phyloP scores from a whole-genome alignment of 2,113 vertebrate genomes.

The Machaerirhynchus nigripectus region DNA sequence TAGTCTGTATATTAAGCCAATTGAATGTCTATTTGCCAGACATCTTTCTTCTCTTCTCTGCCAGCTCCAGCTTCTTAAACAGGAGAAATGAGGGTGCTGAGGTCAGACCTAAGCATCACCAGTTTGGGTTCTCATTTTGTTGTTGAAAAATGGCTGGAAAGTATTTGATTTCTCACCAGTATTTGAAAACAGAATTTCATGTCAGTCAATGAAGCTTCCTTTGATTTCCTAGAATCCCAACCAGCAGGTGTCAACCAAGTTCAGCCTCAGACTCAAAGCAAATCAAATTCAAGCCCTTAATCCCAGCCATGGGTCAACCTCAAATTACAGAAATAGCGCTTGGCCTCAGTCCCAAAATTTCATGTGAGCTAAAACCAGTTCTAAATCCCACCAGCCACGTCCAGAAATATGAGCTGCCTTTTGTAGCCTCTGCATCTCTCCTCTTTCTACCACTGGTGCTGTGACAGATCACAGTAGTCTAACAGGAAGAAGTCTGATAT shows the following conservation, averaged over 20 bases:
- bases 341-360: neutral
- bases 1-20: conserved; percentile 73
- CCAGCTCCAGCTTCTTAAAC: conserved; percentile 13
- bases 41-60: conserved; percentile 17
- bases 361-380: neutral
- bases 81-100: conserved; percentile 28
- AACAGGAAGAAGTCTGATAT: neutral
- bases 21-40: conserved; percentile 71
- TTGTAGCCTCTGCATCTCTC: neutral
- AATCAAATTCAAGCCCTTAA: conserved; percentile 29
- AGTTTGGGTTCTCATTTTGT: neutral
- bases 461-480: neutral
- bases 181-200: neutral
- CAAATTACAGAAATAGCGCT: neutral
- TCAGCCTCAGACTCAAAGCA: conserved; percentile 12
- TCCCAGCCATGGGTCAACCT: neutral
- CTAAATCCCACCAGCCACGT: neutral
- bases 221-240: conserved; percentile 19
- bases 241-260: conserved; percentile 15
- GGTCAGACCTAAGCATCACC: conserved; percentile 26
- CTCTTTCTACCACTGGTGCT: neutral
- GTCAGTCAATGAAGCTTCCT: neutral
- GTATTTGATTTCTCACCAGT: neutral
- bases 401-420: conserved; percentile 1
- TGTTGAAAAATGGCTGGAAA: neutral